Conservation (phyloP, 2,113 vertebrate species). For the Sterrhoptilus dennistouni region DNA sequence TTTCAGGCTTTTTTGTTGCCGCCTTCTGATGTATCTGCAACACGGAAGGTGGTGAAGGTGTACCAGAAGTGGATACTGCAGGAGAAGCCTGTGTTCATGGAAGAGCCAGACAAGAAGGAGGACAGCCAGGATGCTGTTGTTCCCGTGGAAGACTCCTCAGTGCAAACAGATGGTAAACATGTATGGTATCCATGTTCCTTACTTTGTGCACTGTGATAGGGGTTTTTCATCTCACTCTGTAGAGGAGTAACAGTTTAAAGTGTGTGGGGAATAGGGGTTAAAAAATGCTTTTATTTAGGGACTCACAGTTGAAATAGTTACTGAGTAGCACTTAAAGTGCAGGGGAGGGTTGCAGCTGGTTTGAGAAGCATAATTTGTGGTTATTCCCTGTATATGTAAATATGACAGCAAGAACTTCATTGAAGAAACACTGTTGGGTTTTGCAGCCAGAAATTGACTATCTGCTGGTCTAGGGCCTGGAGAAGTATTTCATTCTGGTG, state of each 20-base stretch:
- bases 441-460: neutral
- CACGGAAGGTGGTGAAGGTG: slow-evolving; percentile 92
- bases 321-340: neutral
- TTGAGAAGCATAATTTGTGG: neutral
- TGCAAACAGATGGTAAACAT: slow-evolving; percentile 79
- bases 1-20: slow-evolving; percentile 93
- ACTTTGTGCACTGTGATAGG: neutral
- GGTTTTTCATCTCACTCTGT: neutral
- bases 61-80: slow-evolving; percentile 95
- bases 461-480: neutral
- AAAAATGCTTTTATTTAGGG: neutral
- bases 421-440: neutral
- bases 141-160: slow-evolving; percentile 54
- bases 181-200: slow-evolving; percentile 57
- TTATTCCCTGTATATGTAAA: neutral
- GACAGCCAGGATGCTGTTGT: slow-evolving; percentile 74
- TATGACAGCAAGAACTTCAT: neutral
- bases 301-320: neutral
- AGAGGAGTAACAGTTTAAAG: neutral
- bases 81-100: slow-evolving; percentile 93
- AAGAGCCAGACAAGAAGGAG: slow-evolving; percentile 84
- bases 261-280: neutral
- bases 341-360: neutral
- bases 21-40: slow-evolving; percentile 88
- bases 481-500: neutral